Evolutionary conservation across 2,797 vertebrate species (phyloP), one percentile per base, ranked within the genome.

Genomic region (Pogoniulus pusillus): DNA sequence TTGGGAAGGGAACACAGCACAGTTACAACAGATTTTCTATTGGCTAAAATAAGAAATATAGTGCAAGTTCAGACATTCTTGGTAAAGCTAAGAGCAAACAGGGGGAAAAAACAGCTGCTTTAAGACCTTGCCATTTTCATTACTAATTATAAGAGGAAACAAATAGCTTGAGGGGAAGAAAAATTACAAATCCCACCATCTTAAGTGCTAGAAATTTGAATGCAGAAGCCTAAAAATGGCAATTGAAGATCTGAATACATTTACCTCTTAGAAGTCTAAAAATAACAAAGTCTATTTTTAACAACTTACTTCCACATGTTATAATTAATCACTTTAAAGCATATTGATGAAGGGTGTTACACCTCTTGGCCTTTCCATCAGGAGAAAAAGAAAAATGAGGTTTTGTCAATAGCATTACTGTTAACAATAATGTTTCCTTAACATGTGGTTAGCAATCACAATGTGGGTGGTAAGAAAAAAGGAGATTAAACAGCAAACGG

Each of bases 11-110:
- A 76, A 54, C 16, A 62, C 17, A 53, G 54, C 51, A 87, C 22
- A 82, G 24, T 72, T 78, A 53, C 57, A 89, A 76, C 24, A 49
- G 12, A 65, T 72, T 82, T 86, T 90, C 66, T 83, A 62, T 32
- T 57, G 47, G 34, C 27, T 87, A 53, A 77, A 90, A 45, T 58
- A 73, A 81, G 57, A 85, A 82, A 71, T 62, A 30, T 29, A 77
- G 77, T 85, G 91, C 37, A 82, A 78, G 59, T 83, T 89, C 47
- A 83, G 82, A 63, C 60, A 63, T 59, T 89, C 77, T 51, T 49
- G 77, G 78, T 84, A 85, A 84, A 87, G 43, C 49, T 83, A 84
- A 86, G 43, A 26, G 65, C 8, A 91, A 35, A 69, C 9, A 72
- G 47, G 47, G 85, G 85, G 12, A 79, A 7, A 89, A 14, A 79